Evolutionary conservation across 2,888 invertebrate species (phyloP), one percentile per base, ranked within the genome.

Genomic region (Mylabris sibirica): DNA sequence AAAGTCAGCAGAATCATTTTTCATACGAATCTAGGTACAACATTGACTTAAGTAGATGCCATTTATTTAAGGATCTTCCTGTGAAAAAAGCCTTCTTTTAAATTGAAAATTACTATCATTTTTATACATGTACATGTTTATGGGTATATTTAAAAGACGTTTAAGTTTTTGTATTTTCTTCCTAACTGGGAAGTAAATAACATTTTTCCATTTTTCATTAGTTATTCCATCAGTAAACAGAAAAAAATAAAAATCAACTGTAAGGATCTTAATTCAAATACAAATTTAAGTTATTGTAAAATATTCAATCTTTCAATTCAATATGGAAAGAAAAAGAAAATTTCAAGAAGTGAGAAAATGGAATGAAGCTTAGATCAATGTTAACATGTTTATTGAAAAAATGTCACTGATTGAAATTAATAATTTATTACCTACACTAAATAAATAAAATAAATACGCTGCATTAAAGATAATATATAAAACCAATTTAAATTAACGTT

Each of bases 31-130:
- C 24, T 57, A 57, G 24, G 6, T 26, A 53, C 12, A 53, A 53
- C 24, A 57, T n/a, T 24, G 26, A 6, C 24, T 57, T 26, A 57
- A 57, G 26, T 57, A 57, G 2, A n/a, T 26, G 5, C 66, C 66
- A 66, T 66, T 66, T 66, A 66, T 66, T 66, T 66, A 5, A 26
- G 66, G 66, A 66, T 66, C 53, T 66, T 66, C 59, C 20, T 22
- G 8, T 24, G 14, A 17, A 66, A 66, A 61, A 38, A 20, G 17
- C 53, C 59, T 30, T 9, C 24, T 6, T 30, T 30, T 12, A 41
- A 57, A 8, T 44, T 57, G 34, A 62, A 38, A 24, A 63, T 20
- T 49, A 61, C 57, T 66, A 57, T 59, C 57, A 53, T 64, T 26
- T 59, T n/a, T 66, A 30, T 30, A 30, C 53, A 62, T 57, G 24